A percentile compares a stretch with the other conserved stretches of the same genome.
These are phyloP conservation scores for Lerista edwardsae DNA, from an alignment of 2,797 vertebrate species.

Conservation along the genomic window DNA sequence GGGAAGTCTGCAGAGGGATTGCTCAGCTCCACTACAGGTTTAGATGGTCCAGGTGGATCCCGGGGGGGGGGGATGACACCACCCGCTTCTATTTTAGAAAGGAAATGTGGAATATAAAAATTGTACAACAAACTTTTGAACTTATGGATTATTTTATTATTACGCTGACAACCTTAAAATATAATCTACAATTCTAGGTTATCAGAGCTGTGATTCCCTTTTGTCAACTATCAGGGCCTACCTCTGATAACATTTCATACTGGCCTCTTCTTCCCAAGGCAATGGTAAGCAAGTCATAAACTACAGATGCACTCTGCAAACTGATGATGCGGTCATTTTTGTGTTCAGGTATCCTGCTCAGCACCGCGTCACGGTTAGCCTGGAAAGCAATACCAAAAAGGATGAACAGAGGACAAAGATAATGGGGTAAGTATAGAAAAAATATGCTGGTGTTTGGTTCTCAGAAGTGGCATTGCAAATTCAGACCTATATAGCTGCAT, in stretches of 20 bases:
- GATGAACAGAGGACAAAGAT: not conserved
- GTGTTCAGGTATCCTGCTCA: constrained; percentile 97
- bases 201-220: not conserved
- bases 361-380: constrained; percentile 93
- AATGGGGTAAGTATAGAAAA: not conserved
- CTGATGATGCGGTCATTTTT: constrained; percentile 96
- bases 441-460: not conserved
- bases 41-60: no score
- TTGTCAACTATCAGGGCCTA: constrained; percentile 57
- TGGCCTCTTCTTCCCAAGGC: constrained; percentile 96
- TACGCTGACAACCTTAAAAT: not conserved
- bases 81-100: no score
- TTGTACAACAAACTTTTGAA: no score
- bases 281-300: constrained; percentile 96
- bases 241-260: constrained; percentile 99
- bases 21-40: no score
- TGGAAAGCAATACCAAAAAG: constrained; percentile 55
- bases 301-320: constrained; percentile 95
- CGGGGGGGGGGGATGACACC: no score
- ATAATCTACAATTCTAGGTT: not conserved
- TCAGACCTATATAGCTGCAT: constrained; percentile 1
- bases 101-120: no score
- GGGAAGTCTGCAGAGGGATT: no score
- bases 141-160: not conserved
- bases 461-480: not conserved